phyloP scores from a whole-genome alignment of 1,140 invertebrate species.

The Cylas formicarius region DNA sequence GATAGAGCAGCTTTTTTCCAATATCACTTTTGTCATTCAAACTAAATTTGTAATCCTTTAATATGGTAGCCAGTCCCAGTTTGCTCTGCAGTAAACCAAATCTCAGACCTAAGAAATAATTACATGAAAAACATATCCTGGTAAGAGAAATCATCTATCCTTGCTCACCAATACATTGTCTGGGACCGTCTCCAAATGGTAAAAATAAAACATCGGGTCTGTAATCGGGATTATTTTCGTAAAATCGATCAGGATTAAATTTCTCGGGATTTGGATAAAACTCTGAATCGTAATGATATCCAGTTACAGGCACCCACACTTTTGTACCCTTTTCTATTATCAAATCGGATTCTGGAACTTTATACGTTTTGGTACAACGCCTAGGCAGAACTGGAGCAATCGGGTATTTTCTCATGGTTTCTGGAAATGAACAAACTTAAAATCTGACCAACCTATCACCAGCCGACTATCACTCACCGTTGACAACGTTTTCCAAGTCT shows the following conservation, averaged over 20 bases:
- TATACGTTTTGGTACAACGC: conserved; percentile 28
- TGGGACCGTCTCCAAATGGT: conserved; percentile 52
- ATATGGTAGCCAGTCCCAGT: conserved; percentile 44
- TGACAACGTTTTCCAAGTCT: conserved; percentile 48
- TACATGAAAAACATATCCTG: too few relatives aligned
- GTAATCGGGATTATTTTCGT: conserved; percentile 35
- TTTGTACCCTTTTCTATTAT: conserved; percentile 38
- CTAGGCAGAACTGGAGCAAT: conserved; percentile 32
- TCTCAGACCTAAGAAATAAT: conserved; percentile 52
- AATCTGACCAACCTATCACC: too few relatives aligned
- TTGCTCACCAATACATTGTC: conserved; percentile 51
- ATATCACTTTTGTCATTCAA: too few relatives aligned
- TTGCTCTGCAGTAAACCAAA: conserved; percentile 57
- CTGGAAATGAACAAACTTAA: too few relatives aligned
- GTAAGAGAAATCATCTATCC: conserved; percentile 1
- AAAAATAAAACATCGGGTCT: conserved; percentile 46
- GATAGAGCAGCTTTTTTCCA: too few relatives aligned
- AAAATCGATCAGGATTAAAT: conserved; percentile 50
- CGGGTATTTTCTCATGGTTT: conserved; percentile 45
- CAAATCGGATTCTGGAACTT: conserved; percentile 29
- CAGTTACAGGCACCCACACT: too few relatives aligned
- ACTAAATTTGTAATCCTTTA: conserved; percentile 40
- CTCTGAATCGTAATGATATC: conserved; percentile 41
- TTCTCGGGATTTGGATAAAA: conserved; percentile 49
- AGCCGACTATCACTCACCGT: conserved; percentile 20